phyloP scores from a whole-genome alignment of 2,797 vertebrate species.

The Craterocephalus amniculus region DNA sequence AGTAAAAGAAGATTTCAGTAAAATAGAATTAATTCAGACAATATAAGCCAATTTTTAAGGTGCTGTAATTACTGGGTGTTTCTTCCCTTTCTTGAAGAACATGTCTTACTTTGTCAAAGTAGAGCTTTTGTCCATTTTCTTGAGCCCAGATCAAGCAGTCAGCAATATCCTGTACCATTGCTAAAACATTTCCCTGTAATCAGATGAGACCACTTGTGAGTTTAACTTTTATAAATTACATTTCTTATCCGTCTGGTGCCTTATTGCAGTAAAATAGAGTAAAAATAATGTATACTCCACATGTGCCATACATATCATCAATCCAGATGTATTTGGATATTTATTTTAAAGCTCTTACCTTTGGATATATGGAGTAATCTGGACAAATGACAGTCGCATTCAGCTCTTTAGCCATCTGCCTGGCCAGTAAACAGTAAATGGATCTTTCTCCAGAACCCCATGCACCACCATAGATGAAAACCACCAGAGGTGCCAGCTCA shows the following conservation, averaged over 20 bases:
- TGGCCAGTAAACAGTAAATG: conserved; percentile 82
- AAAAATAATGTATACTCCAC: neutral
- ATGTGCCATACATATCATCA: neutral
- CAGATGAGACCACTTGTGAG: conserved; percentile 30
- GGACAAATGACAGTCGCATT: conserved; percentile 79
- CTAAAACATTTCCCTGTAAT: conserved; percentile 80
- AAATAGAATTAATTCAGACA: neutral
- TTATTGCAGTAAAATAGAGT: neutral
- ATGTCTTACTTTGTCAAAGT: conserved; percentile 75
- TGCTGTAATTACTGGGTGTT: neutral
- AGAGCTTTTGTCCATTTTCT: conserved; percentile 70
- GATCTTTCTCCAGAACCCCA: conserved; percentile 82
- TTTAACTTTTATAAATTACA: conserved; percentile 6
- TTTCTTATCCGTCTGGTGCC: neutral
- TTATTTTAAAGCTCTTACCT: conserved; percentile 60
- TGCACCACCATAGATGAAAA: conserved; percentile 83
- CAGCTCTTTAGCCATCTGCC: conserved; percentile 80
- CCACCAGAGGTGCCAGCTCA: conserved; percentile 61
- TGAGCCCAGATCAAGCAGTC: conserved; percentile 82
- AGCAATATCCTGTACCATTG: conserved; percentile 81
- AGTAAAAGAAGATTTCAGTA: neutral
- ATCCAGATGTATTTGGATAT: neutral
- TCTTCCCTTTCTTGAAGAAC: neutral
- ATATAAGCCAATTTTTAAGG: neutral
- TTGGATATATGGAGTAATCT: conserved; percentile 83